A percentile compares a stretch with the other conserved stretches of the same genome.
phyloP scores from a whole-genome alignment of 2,888 invertebrate species.

The Spodoptera littoralis region DNA sequence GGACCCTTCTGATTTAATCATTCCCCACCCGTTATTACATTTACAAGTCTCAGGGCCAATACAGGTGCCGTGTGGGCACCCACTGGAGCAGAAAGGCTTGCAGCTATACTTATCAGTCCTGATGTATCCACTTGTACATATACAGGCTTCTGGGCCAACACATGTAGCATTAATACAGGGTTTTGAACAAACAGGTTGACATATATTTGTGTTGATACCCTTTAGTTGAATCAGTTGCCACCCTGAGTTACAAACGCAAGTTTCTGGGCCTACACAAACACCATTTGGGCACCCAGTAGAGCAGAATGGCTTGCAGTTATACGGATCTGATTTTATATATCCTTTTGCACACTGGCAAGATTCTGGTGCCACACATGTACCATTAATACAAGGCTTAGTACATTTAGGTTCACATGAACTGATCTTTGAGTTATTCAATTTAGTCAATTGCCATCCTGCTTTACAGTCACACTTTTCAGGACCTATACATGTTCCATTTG shows the following conservation, averaged over 20 bases:
- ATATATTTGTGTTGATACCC: neutral
- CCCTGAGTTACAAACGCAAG: constrained; percentile 22
- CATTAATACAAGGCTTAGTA: constrained; percentile 13
- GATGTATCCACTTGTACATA: constrained; percentile 20
- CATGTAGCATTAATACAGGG: constrained; percentile 21
- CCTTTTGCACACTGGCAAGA: constrained; percentile 34
- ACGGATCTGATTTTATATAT: constrained; percentile 1
- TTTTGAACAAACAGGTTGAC: constrained; percentile 14
- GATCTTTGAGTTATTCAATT: neutral
- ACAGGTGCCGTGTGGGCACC: constrained; percentile 27
- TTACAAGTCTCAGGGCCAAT: constrained; percentile 23
- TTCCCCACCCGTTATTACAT: constrained; percentile 25
- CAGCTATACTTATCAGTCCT: constrained; percentile 10
- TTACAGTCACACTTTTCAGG: constrained; percentile 35
- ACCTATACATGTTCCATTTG: constrained; percentile 24
- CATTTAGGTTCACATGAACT: constrained; percentile 31
- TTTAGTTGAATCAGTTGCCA: neutral
- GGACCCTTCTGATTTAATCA: neutral
- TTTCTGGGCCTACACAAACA: constrained; percentile 25
- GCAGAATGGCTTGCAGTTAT: constrained; percentile 28
- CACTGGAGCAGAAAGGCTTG: constrained; percentile 18
- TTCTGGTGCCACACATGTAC: constrained; percentile 31
- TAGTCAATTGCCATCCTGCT: constrained; percentile 20
- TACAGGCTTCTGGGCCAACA: constrained; percentile 15
- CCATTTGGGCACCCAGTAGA: constrained; percentile 24